phyloP scores from a whole-genome alignment of 2,888 invertebrate species.

The Branchellion lobata region DNA sequence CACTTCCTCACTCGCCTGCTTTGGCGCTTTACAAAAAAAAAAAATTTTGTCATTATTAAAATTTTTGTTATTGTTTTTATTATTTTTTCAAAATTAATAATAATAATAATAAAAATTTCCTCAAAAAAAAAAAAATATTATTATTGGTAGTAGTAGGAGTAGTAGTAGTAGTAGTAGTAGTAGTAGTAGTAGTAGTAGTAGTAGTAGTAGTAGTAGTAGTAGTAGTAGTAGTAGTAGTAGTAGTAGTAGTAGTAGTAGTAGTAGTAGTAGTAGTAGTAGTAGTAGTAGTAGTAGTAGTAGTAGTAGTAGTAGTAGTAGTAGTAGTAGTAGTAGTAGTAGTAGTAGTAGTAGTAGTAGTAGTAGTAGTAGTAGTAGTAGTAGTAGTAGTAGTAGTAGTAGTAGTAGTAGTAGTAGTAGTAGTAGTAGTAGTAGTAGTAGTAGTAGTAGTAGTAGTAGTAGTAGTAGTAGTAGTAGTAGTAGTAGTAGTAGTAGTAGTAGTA shows the following conservation, averaged over 20 bases:
- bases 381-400: conserved; percentile 29
- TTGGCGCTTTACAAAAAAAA: not conserved
- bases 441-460: conserved; percentile 29
- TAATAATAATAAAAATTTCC: no score
- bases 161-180: no score
- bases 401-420: conserved; percentile 10
- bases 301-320: not conserved
- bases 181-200: no score
- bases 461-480: conserved; percentile 29
- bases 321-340: conserved; percentile 9
- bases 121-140: no score
- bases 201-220: not conserved
- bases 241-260: no score
- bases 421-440: conserved; percentile 18
- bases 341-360: conserved; percentile 22
- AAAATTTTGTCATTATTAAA: no score
- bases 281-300: no score
- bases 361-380: conserved; percentile 29
- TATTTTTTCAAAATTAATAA: no score
- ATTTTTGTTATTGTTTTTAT: no score
- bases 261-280: no score
- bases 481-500: conserved; percentile 29
- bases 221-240: not conserved
- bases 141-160: no score
- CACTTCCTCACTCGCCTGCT: no score